phyloP scores from a whole-genome alignment of 2,888 invertebrate genomes.

The Tachina grossa region DNA sequence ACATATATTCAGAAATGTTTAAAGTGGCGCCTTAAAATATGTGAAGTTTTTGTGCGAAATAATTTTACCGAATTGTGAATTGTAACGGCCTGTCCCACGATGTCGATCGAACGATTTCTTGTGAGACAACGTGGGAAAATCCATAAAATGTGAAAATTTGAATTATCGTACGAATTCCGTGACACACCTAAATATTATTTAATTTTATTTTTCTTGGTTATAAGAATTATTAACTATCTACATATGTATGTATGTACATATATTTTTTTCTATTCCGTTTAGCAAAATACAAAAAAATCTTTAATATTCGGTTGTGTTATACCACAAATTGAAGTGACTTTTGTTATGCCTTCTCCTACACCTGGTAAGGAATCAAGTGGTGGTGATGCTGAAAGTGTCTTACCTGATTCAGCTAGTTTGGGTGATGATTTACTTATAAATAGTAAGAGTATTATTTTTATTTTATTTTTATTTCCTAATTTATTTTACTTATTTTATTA shows the following conservation, averaged over 20 bases:
- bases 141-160: too few relatives aligned
- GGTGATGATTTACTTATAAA: conserved; percentile 88
- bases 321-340: conserved; percentile 93
- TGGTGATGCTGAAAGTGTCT: conserved; percentile 92
- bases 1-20: too few relatives aligned
- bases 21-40: too few relatives aligned
- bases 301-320: conserved; percentile 90
- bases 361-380: conserved; percentile 94
- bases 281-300: conserved; percentile 82
- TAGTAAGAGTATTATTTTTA: conserved; percentile 83
- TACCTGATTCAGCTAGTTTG: conserved; percentile 93
- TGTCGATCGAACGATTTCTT: too few relatives aligned
- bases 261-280: not conserved
- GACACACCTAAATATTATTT: not conserved
- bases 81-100: too few relatives aligned
- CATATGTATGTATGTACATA: not conserved
- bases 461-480: conserved; percentile 72
- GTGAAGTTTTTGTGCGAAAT: too few relatives aligned
- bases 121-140: too few relatives aligned
- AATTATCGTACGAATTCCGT: too few relatives aligned
- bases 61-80: too few relatives aligned
- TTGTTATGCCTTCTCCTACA: conserved; percentile 92
- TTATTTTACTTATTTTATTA: conserved; percentile 74
- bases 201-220: too few relatives aligned
- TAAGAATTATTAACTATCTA: conserved; percentile 2